Base-by-base conservation (phyloP, 2,113 vertebrate genomes). In the Pterophyllum scalare region DNA sequence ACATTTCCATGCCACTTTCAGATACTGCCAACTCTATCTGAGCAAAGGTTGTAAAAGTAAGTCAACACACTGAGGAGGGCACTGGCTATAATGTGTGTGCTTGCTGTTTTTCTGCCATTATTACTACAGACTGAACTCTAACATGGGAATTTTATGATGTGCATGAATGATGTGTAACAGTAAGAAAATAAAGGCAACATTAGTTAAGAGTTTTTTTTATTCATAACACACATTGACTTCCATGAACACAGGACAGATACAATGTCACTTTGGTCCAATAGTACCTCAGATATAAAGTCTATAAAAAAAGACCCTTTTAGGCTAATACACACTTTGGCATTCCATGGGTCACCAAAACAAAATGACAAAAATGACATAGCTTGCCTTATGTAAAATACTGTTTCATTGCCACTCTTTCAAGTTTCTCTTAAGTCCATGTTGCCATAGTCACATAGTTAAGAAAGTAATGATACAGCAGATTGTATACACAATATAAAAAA, bases 181-280 rank as follows among this genome's bases (percentile, higher is more conserved):
- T 1, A 60, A 38, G 2, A 75, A 72, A 72, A 52, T 26, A 20
- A 54, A 33, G 31, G 19, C 24, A 87, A 56, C 12, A 3, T 5
- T 24, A 28, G 40, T 80, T 62, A 62, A 54, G 24, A 75, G 24
- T 76, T 26, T 8, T 17, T 62, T 79, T 81, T 88, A 80, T 88
- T 74, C 4, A 56, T 52, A 57, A 84, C 72, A 82, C 80, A 78
- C 40, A 77, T 2, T 31, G 57, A 80, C 54, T 74, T 88, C 24
- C 40, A 90, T 85, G 77, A 89, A 88, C 85, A 93, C 79, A 77
- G 20, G 80, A 90, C 79, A 89, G 22, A 86, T 54, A 92, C 70
- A 59, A 75, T 87, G 86, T 79, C 61, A 88, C 86, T 92, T 91
- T 90, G 88, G 88, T 94, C 87, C 81, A 84, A 80, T 62, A 86